Evolutionary conservation across 2,797 vertebrate genomes (phyloP).

Genomic region (Macropus fuliginosus): DNA sequence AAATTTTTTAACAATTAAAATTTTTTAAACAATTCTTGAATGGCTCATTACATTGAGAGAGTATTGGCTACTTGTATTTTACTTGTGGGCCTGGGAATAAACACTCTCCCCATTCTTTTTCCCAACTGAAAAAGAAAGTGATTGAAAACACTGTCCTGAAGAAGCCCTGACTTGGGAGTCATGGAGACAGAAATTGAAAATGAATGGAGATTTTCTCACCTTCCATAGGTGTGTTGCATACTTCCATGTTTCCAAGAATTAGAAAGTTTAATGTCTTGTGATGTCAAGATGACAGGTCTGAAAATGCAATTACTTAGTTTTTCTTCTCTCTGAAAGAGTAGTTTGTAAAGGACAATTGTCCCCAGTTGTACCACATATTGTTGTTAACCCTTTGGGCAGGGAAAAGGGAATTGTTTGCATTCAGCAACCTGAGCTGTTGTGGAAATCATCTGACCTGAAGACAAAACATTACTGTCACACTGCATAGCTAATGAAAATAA

Average conservation of each 20-base stretch:
- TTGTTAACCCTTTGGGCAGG: conserved; percentile 16
- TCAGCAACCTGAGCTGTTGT: background rate
- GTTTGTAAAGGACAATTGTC: conserved; percentile 18
- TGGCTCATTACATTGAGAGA: background rate
- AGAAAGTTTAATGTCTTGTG: background rate
- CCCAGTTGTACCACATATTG: background rate
- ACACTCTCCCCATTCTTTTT: background rate
- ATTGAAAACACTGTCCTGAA: background rate
- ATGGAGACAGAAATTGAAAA: background rate
- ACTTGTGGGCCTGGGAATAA: background rate
- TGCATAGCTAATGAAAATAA: conserved; percentile 57
- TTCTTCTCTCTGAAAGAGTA: conserved; percentile 27
- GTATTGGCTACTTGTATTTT: background rate
- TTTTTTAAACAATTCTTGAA: background rate
- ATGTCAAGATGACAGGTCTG: background rate
- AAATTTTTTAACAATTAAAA: background rate
- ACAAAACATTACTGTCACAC: conserved; percentile 46
- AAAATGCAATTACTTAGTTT: conserved; percentile 56
- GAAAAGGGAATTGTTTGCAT: background rate
- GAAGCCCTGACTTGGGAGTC: background rate
- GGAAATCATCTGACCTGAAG: conserved; percentile 29
- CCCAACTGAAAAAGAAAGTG: background rate
- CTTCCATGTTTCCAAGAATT: background rate
- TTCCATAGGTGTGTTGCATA: background rate
- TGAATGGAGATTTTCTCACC: background rate